Conservation (phyloP, 2,797 vertebrate species). For the Pantherophis alleghaniensis region DNA sequence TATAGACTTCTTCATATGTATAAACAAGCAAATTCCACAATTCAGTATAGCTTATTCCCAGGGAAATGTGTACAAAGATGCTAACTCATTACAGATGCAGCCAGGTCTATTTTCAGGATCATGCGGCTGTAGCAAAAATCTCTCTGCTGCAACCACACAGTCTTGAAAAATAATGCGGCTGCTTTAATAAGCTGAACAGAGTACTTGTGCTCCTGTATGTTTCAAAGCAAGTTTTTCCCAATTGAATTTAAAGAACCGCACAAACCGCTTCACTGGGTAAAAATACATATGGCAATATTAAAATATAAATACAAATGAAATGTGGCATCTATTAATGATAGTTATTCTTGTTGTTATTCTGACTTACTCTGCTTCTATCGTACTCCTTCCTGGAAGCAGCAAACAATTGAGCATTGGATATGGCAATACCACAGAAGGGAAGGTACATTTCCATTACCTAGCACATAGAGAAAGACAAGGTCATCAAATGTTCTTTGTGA, state of each 20-base stretch:
- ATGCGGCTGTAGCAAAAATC: background rate
- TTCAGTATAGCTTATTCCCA: background rate
- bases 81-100: background rate
- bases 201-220: background rate
- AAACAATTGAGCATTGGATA: conserved; percentile 96
- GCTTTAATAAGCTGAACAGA: background rate
- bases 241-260: background rate
- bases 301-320: background rate
- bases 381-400: conserved; percentile 98
- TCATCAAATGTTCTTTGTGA: conserved; percentile 21
- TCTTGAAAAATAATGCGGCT: background rate
- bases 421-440: conserved; percentile 97
- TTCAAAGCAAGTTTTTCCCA: background rate
- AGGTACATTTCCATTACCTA: conserved; percentile 99
- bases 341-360: background rate
- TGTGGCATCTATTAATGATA: background rate
- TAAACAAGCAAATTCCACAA: background rate
- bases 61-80: background rate
- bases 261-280: background rate
- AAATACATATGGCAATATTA: background rate
- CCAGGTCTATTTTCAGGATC: background rate
- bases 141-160: background rate
- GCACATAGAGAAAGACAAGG: conserved; percentile 48
- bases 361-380: conserved; percentile 95
- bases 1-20: background rate